Base-by-base conservation (phyloP, 2,797 vertebrate genomes). In the Heliangelus exortis region DNA sequence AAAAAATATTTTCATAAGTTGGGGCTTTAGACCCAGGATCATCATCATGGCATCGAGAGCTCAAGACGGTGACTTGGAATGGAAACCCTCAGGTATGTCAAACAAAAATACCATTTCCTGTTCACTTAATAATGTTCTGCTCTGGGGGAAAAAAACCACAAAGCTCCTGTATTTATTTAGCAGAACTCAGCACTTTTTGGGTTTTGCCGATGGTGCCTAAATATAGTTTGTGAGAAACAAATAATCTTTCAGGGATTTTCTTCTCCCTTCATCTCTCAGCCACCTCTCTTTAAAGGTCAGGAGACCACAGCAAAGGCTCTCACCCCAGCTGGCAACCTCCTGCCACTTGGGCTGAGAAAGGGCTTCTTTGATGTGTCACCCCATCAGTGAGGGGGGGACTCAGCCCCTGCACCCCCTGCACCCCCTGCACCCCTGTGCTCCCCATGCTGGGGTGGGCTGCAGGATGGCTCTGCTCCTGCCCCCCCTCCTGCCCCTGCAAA, bases 61-160 rank as follows among this genome's bases (percentile, higher is more conserved):
- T 91, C 73, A 50, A 61, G 89, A 68, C 3, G 7, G 66, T 36
- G 63, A 17, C 82, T 43, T 48, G 58, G 66, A 79, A 78, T 84
- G 76, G 92, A 97, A 96, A 94, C 85, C 88, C 89, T 94, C 92
- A 94, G 92, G 88, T 96, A 96, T 92, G 95, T 85, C 87, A 74
- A 96, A 96, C 53, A 88, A 93, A 96, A 96, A 91, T 50, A 96
- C 14, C 13, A 59, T 71, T 95, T 84, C 31, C 88, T 0, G 0
- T 76, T 91, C 17, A 0, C 84, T 85, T 59, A 71, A 80, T 89
- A 90, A 94, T 45, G 58, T 34, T 84, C 94, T 88, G 74, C 72
- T 84, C 31, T 1, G 31, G 72, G 68, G 91, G 55, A 69, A 72
- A 79, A 89, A 45, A 47, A 9, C 17, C 84, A 94, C 89, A 87